Evolutionary conservation across 2,888 invertebrate genomes (phyloP), one percentile per base, ranked within the genome.

Genomic region (Leucozona laternaria): DNA sequence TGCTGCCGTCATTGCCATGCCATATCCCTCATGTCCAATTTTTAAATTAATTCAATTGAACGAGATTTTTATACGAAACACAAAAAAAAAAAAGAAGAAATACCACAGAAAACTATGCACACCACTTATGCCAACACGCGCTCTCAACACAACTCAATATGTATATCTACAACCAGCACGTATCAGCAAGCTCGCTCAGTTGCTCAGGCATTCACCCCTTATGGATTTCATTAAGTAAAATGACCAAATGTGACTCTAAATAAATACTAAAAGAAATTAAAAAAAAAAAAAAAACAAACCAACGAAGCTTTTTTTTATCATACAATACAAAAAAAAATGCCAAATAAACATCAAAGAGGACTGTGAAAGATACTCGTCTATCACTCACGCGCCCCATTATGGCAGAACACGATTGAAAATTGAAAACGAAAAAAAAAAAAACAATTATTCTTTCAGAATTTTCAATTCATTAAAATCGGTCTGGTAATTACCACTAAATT

Each of bases 381-480:
- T 85, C 75, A 60, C 80, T 80, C 79, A 79, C 50, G 62, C 79
- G 79, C 57, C 53, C 40, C 60, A 37, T 68, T 68, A 53, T 48
- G 53, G 17, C 58, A 34, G 64, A 58, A 62, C 78, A 73, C 75
- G 70, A 62, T 83, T 40, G 25, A 64, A 79, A 66, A 64, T 45
- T 64, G 7, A 8, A 48, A 77, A 72, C n/a, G n/a, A 50, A 79
- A 76, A 53, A 79, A 48, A 34, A 48, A 22, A 79, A 31, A 31
- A 31, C 31, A 81, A 50, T 71, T 68, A 50, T 71, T 68, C 68
- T 73, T 78, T 81, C 72, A 71, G 71, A 80, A 76, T 85, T 84
- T 85, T 85, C 83, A 87, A 83, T 83, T 87, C 87, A 87, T 87
- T 87, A 87, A 87, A 87, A 87, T 87, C 83, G 87, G 87, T 87